Evolutionary conservation across 37 sponge, comb jelly and placozoan genomes (phyloP), one percentile per base, ranked within the genome.

Genomic region (Aplysina aerophoba): DNA sequence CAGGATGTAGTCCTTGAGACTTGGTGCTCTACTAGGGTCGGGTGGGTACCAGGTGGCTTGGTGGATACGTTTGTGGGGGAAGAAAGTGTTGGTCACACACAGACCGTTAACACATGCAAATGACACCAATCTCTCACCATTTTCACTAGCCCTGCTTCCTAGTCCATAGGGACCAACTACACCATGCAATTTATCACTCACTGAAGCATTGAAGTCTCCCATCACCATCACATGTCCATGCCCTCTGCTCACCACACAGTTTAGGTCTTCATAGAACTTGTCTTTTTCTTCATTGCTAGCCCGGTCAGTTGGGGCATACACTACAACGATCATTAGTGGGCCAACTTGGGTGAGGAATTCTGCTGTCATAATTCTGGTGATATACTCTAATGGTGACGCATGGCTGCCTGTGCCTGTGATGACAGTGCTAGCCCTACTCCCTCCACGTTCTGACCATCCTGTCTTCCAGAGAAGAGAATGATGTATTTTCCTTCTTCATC

Each of bases 221-320:
- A 67, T 25, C 69, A 67, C 69, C 69, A 67, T n/a, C 69, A 67
- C 69, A 20, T 67, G 69, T 67, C 69, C 69, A 67, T 67, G 15
- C 15, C 28, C 27, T 67, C 27, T 13, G n/a, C 13, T 24, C 69
- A 67, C 69, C 13, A 67, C 27, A 22, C 69, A n/a, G 69, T n/a
- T n/a, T n/a, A n/a, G n/a, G 69, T 67, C 69, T 27, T 22, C 27
- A 67, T 67, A 67, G 28, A 67, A 67, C 69, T 16, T 20, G 28
- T 67, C 69, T 27, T 67, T 67, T 22, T 67, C 69, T 27, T 67
- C 27, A 22, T 15, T 67, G 69, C 69, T 67, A 27, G 19, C 69
- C 69, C n/a, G 69, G 69, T 67, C 28, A n/a, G 69, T 67, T 14
- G 59, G 69, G 69, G 69, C 69, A 67, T 67, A 67, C 69, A 67